Base-by-base conservation (phyloP, 2,888 invertebrate species). In the Drosophila villosipedis region DNA sequence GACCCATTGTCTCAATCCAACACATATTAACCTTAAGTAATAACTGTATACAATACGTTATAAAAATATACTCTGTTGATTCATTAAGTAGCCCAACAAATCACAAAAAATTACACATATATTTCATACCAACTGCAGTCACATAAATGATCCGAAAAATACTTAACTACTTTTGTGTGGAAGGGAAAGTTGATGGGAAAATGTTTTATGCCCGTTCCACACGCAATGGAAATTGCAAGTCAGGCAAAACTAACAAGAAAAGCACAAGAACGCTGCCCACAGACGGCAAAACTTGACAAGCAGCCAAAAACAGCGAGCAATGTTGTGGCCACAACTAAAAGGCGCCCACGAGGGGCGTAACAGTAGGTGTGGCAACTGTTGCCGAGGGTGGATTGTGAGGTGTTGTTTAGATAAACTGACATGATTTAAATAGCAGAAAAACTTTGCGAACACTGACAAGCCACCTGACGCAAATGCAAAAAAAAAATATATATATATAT, bases 351-450 rank as follows among this genome's bases (percentile, higher is more conserved):
- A 4, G 54, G 68, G 77, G 72, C 69, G 79, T 67, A 58, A 33
- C 63, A 30, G 53, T 58, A 22, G 78, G 82, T 74, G 78, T 73
- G 78, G 82, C 82, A 78, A 76, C 78, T 73, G 82, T 73, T 82
- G 78, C 76, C 62, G 57, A 58, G 39, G 58, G 61, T 62, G 78
- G 72, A 64, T 68, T 76, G 67, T 66, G 60, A 71, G 68, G 75
- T 87, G 87, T 77, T 84, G 85, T 81, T 87, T 87, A 86, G 89
- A 89, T 86, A 89, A 87, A 87, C 84, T 89, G 90, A 69, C 89
- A 80, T 84, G 90, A 89, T 89, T 89, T 89, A 86, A 86, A 89
- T 84, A 84, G 83, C 77, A 79, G 85, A 89, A 86, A 86, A 88
- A 87, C 90, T 85, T 89, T 78, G 66, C 60, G 52, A 76, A 35